Evolutionary conservation across 1,140 invertebrate species (phyloP).

Genomic region (Drosophila littoralis): DNA sequence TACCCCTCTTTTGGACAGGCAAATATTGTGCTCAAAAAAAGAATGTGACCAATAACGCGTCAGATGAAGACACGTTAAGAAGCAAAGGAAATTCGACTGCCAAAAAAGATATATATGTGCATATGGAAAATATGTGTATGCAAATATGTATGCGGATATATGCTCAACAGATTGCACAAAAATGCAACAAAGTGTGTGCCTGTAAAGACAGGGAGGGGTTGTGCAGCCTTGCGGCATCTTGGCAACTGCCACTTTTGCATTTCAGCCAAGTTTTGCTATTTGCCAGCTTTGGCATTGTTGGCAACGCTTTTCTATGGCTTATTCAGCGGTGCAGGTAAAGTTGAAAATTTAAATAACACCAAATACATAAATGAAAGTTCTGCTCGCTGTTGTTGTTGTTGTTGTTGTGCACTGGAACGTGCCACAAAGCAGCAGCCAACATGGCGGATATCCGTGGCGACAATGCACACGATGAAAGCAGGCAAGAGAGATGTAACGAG

Average conservation of each 20-base stretch:
- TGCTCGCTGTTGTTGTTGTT: neutral
- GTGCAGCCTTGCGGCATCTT: slow-evolving; percentile 25
- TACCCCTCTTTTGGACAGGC: slow-evolving; percentile 3
- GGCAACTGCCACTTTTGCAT: slow-evolving; percentile 44
- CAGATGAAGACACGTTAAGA: slow-evolving; percentile 4
- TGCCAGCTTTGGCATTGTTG: slow-evolving; percentile 66
- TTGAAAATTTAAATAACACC: slow-evolving; percentile 71
- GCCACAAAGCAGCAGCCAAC: slow-evolving; percentile 62
- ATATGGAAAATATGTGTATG: neutral
- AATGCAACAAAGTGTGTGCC: slow-evolving; percentile 45
- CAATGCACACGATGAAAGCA: slow-evolving; percentile 60
- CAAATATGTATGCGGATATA: slow-evolving; percentile 1
- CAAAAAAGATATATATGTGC: slow-evolving; percentile 27
- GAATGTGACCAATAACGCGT: neutral
- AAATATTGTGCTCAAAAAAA: slow-evolving; percentile 42
- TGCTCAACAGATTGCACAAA: slow-evolving; percentile 73
- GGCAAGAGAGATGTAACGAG: slow-evolving; percentile 21
- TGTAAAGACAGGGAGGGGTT: neutral
- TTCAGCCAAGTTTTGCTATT: slow-evolving; percentile 63
- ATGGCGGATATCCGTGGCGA: slow-evolving; percentile 79
- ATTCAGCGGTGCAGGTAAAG: slow-evolving; percentile 68
- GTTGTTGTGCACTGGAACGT: slow-evolving; percentile 56
- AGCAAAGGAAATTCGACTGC: slow-evolving; percentile 16
- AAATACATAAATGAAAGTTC: slow-evolving; percentile 42
- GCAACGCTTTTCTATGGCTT: slow-evolving; percentile 67